These are phyloP conservation scores for Mesocricetus auratus DNA, from an alignment of 2,113 vertebrate species.

Conservation along the genomic window DNA sequence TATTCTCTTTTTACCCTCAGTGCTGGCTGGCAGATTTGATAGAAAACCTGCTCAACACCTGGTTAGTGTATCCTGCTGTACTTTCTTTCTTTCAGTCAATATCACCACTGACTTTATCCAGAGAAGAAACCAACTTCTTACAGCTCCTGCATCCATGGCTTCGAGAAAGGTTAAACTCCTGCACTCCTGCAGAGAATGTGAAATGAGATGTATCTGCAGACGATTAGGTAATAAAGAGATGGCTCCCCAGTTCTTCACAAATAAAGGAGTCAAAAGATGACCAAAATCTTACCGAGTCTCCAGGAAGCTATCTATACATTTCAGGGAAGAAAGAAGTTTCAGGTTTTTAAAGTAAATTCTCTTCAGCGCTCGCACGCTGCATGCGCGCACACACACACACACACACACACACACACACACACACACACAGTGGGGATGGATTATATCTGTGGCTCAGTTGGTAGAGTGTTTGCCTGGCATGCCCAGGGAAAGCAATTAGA, in stretches of 20 bases:
- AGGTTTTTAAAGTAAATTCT: background rate
- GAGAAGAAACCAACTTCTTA: background rate
- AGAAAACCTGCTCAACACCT: background rate
- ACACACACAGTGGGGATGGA: background rate
- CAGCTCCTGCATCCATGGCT: background rate
- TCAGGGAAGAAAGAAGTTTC: slow-evolving; percentile 4
- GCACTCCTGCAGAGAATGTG: background rate
- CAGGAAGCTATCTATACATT: background rate
- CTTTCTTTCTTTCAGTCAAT: background rate
- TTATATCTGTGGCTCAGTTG: background rate
- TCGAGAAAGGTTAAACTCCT: background rate
- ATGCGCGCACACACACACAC: too few species aligned
- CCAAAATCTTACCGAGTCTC: background rate
- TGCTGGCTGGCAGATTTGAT: background rate
- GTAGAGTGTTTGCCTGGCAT: background rate
- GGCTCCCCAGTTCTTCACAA: background rate
- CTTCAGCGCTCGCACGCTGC: too few species aligned
- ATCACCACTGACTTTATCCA: background rate
- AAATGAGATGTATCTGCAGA: background rate
- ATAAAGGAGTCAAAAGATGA: background rate
- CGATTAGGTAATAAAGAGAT: background rate
- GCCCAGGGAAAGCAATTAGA: too few species aligned
- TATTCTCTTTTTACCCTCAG: background rate
- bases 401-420: background rate
- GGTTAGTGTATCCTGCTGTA: background rate